These are phyloP conservation scores for Narcine bancroftii DNA, from an alignment of 2,113 vertebrate species.

Conservation along the genomic window DNA sequence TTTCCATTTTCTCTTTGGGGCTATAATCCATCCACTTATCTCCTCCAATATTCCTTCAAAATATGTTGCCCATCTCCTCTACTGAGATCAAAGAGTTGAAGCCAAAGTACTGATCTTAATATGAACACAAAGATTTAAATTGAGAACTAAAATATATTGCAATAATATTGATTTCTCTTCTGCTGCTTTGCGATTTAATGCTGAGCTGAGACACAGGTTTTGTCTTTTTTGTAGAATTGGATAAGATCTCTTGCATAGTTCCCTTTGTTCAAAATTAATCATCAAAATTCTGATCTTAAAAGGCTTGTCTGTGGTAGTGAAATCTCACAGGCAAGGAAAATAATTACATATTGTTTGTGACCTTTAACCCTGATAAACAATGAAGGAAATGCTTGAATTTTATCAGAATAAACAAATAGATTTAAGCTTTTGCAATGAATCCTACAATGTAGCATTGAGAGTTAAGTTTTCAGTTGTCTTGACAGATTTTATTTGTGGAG, in stretches of 20 bases:
- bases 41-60: not conserved
- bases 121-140: not conserved
- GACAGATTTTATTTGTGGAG: not conserved
- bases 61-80: not conserved
- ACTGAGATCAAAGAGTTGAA: not conserved
- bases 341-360: too few species aligned
- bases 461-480: not conserved
- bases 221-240: not conserved
- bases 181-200: not conserved
- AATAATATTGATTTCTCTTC: not conserved
- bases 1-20: not conserved
- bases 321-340: not conserved
- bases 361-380: not conserved
- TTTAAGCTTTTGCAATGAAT: not conserved
- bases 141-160: not conserved
- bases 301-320: not conserved
- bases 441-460: not conserved
- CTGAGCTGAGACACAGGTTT: not conserved
- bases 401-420: not conserved
- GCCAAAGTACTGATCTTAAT: not conserved
- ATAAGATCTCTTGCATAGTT: not conserved
- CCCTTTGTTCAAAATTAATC: not conserved
- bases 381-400: not conserved
- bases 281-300: not conserved
- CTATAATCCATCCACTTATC: not conserved